Conservation (phyloP, 1,140 invertebrate genomes). For the Neuroterus valhalla region DNA sequence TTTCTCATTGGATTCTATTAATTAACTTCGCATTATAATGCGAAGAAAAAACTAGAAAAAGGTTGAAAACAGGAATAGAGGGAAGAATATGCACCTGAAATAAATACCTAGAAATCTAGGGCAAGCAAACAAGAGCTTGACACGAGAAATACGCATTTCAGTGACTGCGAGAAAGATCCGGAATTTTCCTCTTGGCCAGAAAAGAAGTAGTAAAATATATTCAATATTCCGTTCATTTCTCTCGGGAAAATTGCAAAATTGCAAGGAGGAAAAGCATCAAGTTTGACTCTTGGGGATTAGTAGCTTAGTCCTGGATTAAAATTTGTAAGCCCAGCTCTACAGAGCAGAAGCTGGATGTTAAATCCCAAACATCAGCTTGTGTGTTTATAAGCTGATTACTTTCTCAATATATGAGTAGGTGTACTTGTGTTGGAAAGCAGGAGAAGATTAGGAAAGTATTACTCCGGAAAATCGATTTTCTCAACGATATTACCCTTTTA, state of each 20-base stretch:
- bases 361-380: conserved; percentile 13
- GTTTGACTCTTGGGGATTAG: background rate
- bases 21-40: too few relatives aligned
- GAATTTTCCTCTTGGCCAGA: background rate
- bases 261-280: background rate
- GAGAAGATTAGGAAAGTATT: too few relatives aligned
- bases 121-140: background rate
- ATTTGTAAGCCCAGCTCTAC: conserved; percentile 10
- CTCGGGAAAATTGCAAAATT: background rate
- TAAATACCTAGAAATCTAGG: too few relatives aligned
- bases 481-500: too few relatives aligned
- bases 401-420: background rate
- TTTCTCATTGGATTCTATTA: too few relatives aligned
- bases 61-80: too few relatives aligned
- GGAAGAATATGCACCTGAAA: too few relatives aligned
- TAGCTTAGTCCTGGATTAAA: conserved; percentile 19
- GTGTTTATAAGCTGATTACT: conserved; percentile 22
- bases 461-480: too few relatives aligned
- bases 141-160: background rate
- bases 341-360: background rate
- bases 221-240: background rate
- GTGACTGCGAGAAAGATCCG: background rate
- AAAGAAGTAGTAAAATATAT: background rate
- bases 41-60: too few relatives aligned
- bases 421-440: background rate